Base-by-base conservation (phyloP, 2,113 vertebrate species). In the Tonatia bakeri region DNA sequence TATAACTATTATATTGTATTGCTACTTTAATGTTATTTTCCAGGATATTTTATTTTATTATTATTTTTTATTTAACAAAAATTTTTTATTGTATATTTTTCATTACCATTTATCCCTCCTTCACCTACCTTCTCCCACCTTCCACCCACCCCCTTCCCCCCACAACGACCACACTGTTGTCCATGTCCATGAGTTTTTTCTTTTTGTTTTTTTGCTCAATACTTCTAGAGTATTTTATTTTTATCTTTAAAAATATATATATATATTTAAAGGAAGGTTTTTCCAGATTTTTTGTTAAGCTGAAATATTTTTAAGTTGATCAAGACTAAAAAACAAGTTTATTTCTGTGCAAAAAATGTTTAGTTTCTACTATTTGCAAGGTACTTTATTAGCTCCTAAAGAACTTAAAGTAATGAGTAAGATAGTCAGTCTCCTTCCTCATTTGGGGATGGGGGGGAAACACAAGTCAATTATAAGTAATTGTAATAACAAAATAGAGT, bases 11-110 rank as follows among this genome's bases (percentile, higher is more conserved):
- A 26, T 31, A 28, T 93, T 59, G 15, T 88, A 79, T 38, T 94
- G 22, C 69, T 16, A 65, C 79, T 91, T 94, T 69, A 61, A 54
- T 88, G 93, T 81, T 86, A 67, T 85, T 94, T 91, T 91, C 75
- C 79, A 24, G 24, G 59, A 12, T 61, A 61, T 12, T 61, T 61
- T 61, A 59, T 59, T 59, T 59, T 59, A 56, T 26, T 56, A 59
- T 26, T 61, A 59, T 61, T 28, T 61, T 59, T 59, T 59, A 26
- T 24, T 59, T 59, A 59, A 24, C 56, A 24, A 59, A 59, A 59
- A 59, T 11, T 59, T 59, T 56, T 61, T 61, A 26, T 61, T 61
- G 59, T 28, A 22, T 61, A 61, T 61, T 28, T 61, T 28, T 7
- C 24, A 28, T 61, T 61, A 28, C 26, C 59, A 61, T 28, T 26